Evolutionary conservation across 1,140 invertebrate species (phyloP).

Genomic region (Apis mellifera): Amel_HAv3.1 CM009932.2:9127001-9127500

Average conservation of each 20-base stretch:
- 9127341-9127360: background rate
- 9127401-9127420: background rate
- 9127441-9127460: constrained; percentile 11
- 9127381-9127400: constrained; percentile 23
- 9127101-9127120: constrained; percentile 58
- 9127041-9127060: constrained; percentile 15
- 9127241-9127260: background rate
- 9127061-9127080: background rate
- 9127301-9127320: background rate
- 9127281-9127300: background rate
- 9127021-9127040: constrained; percentile 3
- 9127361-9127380: background rate
- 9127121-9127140: constrained; percentile 62
- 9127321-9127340: background rate
- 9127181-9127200: constrained; percentile 55
- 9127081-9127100: constrained; percentile 27
- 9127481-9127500: constrained; percentile 19
- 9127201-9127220: constrained; percentile 3
- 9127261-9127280: background rate
- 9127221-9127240: no score
- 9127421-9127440: background rate
- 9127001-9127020: background rate
- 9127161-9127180: constrained; percentile 69
- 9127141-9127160: constrained; percentile 68
- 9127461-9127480: background rate